Percentiles rank a stretch among this genome's conserved stretches.
These are phyloP conservation scores for Crossaster papposus DNA, from an alignment of 53 echinoderm and acorn worm genomes.

Conservation along the genomic window DNA sequence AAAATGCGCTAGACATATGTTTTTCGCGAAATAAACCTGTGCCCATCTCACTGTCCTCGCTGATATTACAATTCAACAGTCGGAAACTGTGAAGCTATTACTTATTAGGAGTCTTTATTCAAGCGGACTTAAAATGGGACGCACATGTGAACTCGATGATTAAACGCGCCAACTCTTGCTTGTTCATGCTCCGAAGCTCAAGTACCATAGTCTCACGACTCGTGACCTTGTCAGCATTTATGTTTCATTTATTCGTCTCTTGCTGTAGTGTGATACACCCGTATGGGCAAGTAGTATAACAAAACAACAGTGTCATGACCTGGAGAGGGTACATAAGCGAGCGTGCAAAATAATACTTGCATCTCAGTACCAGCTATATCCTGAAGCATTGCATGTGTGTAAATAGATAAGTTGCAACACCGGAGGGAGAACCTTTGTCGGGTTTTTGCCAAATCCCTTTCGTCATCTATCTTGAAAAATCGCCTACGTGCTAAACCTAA, in stretches of 20 bases:
- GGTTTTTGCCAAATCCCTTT: conserved; percentile 3
- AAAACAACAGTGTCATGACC: background rate
- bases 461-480: background rate
- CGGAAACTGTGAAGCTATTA: conserved; percentile 11
- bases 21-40: conserved; percentile 30
- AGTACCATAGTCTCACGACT: conserved; percentile 4
- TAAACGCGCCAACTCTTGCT: conserved; percentile 25
- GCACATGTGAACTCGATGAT: conserved; percentile 30
- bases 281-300: conserved; percentile 44
- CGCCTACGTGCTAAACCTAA: conserved; percentile 16
- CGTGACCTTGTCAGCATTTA: conserved; percentile 27
- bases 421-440: conserved; percentile 22
- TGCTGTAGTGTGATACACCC: conserved; percentile 24
- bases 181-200: conserved; percentile 52
- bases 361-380: background rate
- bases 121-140: conserved; percentile 46
- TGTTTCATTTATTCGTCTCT: conserved; percentile 30
- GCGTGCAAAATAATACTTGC: conserved; percentile 3
- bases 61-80: conserved; percentile 9
- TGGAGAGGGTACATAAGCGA: conserved; percentile 27
- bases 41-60: background rate
- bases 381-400: conserved; percentile 9
- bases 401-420: conserved; percentile 16
- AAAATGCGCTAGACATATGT: conserved; percentile 13
- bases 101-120: conserved; percentile 43